These are phyloP conservation scores for Rhinolophus ferrumequinum DNA, from an alignment of 2,113 vertebrate genomes.

Conservation along the genomic window DNA sequence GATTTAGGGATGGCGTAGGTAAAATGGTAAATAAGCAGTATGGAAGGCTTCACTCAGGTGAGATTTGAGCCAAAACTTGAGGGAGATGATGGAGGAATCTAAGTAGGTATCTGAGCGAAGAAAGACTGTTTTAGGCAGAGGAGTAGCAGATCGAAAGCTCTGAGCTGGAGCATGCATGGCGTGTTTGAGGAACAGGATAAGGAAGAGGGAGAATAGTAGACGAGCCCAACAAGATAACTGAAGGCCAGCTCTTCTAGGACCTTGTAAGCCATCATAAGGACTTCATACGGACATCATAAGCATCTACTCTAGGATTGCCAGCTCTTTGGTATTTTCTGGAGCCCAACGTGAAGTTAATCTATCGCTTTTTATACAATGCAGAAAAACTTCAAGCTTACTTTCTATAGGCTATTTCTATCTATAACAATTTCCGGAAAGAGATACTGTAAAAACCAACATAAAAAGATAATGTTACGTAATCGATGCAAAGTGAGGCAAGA, in stretches of 20 bases:
- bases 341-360: background rate
- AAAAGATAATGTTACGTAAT: background rate
- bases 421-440: background rate
- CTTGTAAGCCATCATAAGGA: background rate
- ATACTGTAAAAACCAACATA: background rate
- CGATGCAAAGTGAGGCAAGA: too few relatives aligned
- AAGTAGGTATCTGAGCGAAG: background rate
- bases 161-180: background rate
- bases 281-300: background rate
- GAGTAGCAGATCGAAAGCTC: background rate
- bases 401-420: background rate
- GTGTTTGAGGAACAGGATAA: background rate
- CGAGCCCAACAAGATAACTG: background rate
- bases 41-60: background rate
- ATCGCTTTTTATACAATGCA: background rate
- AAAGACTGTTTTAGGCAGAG: background rate
- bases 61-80: background rate
- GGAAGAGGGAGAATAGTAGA: background rate
- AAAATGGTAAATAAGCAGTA: background rate
- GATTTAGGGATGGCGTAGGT: background rate
- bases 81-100: background rate
- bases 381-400: background rate
- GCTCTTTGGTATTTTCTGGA: background rate
- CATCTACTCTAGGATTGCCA: background rate
- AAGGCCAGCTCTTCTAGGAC: background rate